A percentile compares a stretch with the other conserved stretches of the same genome.
Conservation (phyloP, 2,888 invertebrate genomes). For the Fragum sueziense region DNA sequence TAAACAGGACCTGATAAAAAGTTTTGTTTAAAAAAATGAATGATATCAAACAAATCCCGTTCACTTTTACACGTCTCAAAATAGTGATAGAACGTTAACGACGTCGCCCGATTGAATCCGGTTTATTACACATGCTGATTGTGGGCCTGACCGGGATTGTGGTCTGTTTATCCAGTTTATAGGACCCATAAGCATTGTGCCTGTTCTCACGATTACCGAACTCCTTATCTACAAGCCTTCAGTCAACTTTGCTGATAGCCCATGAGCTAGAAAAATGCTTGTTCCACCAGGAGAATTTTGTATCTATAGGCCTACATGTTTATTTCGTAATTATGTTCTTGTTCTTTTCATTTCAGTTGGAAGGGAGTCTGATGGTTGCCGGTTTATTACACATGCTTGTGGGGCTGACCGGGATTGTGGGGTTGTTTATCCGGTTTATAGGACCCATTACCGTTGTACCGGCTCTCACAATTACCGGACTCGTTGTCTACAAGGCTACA, state of each 20-base stretch:
- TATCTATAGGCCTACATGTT: too few relatives aligned
- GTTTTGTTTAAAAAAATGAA: too few relatives aligned
- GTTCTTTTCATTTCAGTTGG: conserved; percentile 60
- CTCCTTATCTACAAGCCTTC: conserved; percentile 91
- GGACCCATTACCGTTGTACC: conserved; percentile 92
- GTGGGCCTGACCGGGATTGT: conserved; percentile 64
- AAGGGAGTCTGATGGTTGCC: conserved; percentile 68
- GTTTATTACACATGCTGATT: conserved; percentile 60
- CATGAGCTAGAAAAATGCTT: too few relatives aligned
- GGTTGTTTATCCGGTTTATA: conserved; percentile 87
- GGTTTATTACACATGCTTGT: conserved; percentile 62
- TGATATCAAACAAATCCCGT: too few relatives aligned
- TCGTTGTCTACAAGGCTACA: conserved; percentile 91
- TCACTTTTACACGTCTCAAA: too few relatives aligned
- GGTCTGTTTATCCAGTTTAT: conserved; percentile 87
- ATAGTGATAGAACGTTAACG: too few relatives aligned
- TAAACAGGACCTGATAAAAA: too few relatives aligned
- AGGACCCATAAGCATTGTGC: conserved; percentile 91
- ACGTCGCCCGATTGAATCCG: conserved; percentile 69
- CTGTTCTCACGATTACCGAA: conserved; percentile 91
- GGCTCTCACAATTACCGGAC: conserved; percentile 90
- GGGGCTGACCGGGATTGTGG: conserved; percentile 65
- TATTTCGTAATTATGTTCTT: too few relatives aligned
- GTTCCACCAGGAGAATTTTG: too few relatives aligned
- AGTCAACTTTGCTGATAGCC: conserved; percentile 89